Conservation (phyloP, 1,140 invertebrate genomes). For the Drosophila equinoxialis region DNA sequence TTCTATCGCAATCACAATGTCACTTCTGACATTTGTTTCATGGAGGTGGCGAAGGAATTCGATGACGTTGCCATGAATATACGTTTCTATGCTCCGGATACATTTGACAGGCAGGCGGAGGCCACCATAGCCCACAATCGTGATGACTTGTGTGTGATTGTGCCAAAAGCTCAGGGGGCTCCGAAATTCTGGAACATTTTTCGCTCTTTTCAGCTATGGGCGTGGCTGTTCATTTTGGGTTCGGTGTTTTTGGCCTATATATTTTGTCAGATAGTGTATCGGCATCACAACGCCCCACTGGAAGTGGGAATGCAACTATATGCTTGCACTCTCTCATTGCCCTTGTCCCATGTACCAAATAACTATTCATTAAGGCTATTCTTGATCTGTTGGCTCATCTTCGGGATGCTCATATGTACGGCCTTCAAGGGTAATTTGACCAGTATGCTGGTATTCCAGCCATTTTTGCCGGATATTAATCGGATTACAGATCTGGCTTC, state of each 20-base stretch:
- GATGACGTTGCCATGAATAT: conserved; percentile 74
- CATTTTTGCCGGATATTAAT: conserved; percentile 65
- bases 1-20: conserved; percentile 42
- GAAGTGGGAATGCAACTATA: conserved; percentile 49
- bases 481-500: conserved; percentile 50
- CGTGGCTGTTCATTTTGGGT: conserved; percentile 56
- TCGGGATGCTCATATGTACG: conserved; percentile 67
- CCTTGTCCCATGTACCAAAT: conserved; percentile 32
- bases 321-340: conserved; percentile 55
- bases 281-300: neutral
- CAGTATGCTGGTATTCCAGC: conserved; percentile 72
- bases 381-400: conserved; percentile 70
- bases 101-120: conserved; percentile 57
- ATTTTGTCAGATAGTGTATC: conserved; percentile 38
- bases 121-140: conserved; percentile 64
- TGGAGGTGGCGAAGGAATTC: conserved; percentile 62
- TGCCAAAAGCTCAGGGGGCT: conserved; percentile 66
- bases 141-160: conserved; percentile 75
- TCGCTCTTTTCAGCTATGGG: conserved; percentile 58
- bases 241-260: conserved; percentile 51
- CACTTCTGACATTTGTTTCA: conserved; percentile 56
- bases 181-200: conserved; percentile 76
- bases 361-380: conserved; percentile 56
- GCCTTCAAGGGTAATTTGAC: conserved; percentile 73
- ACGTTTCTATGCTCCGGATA: conserved; percentile 57